Conservation (phyloP, 2,113 vertebrate genomes). For the Ammospiza caudacuta region DNA sequence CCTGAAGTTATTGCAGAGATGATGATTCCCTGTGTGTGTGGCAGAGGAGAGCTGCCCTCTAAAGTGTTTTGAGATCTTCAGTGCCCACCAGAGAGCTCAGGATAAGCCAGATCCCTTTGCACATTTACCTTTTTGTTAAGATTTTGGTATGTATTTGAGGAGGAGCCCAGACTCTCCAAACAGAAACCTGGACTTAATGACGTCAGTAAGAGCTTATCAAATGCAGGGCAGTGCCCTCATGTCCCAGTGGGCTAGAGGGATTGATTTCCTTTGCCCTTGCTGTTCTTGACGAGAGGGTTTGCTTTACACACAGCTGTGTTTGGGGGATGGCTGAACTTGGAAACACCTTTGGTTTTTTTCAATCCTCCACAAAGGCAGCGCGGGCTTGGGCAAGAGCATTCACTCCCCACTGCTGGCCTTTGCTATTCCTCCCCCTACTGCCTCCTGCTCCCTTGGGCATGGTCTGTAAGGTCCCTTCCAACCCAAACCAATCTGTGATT, state of each 20-base stretch:
- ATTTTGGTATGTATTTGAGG: neutral
- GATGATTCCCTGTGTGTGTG: neutral
- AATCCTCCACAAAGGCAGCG: neutral
- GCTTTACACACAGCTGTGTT: neutral
- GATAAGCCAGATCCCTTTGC: neutral
- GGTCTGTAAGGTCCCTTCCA: neutral
- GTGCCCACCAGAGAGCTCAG: neutral
- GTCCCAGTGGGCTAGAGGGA: neutral
- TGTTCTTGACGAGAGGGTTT: neutral
- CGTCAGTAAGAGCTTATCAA: neutral
- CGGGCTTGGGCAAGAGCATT: neutral
- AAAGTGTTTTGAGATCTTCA: neutral
- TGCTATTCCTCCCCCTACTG: neutral
- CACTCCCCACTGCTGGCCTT: fast-evolving
- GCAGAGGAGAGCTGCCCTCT: neutral
- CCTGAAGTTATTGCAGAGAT: neutral
- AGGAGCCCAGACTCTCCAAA: neutral
- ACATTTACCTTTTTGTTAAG: neutral
- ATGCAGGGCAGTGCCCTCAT: fast-evolving
- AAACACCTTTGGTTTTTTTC: neutral
- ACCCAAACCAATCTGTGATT: neutral
- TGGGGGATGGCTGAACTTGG: neutral
- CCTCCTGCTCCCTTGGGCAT: neutral
- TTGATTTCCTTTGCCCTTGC: neutral
- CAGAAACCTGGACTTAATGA: neutral